A percentile compares a stretch with the other conserved stretches of the same genome.
These are phyloP conservation scores for Chaenogobius annularis DNA, from an alignment of 2,113 vertebrate species.

Conservation along the genomic window DNA sequence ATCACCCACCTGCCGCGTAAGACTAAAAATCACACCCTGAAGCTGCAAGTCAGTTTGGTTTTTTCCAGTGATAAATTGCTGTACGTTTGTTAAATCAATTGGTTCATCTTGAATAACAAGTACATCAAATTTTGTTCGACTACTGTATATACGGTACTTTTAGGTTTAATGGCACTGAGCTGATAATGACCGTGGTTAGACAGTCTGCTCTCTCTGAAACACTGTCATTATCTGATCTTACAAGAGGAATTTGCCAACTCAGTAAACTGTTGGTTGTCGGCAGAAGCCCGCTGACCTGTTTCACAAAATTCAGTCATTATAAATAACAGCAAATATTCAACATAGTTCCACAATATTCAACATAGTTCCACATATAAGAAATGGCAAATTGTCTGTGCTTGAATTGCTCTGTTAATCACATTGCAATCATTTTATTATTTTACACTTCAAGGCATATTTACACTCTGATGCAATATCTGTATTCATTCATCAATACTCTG, in stretches of 20 bases:
- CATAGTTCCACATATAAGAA: too few species aligned
- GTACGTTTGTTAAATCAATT: too few species aligned
- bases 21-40: slow-evolving; percentile 4
- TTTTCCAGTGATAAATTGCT: too few species aligned
- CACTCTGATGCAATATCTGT: too few species aligned
- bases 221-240: slow-evolving; percentile 52
- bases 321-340: background rate
- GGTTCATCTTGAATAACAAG: background rate
- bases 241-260: slow-evolving; percentile 24
- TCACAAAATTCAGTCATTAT: background rate
- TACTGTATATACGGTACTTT: background rate
- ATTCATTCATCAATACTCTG: background rate
- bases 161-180: slow-evolving; percentile 2
- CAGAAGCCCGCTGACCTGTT: background rate
- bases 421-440: background rate
- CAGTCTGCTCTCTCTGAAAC: slow-evolving; percentile 20
- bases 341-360: too few species aligned
- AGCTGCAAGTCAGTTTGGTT: too few species aligned
- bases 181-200: slow-evolving; percentile 22
- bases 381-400: background rate
- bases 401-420: background rate
- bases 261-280: too few species aligned
- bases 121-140: background rate
- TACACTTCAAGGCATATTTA: background rate
- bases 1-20: slow-evolving; percentile 71